Percentiles rank a stretch among this genome's conserved stretches.
These are phyloP conservation scores for Nannospalax galili DNA, from an alignment of 2,113 vertebrate genomes.

Conservation along the genomic window DNA sequence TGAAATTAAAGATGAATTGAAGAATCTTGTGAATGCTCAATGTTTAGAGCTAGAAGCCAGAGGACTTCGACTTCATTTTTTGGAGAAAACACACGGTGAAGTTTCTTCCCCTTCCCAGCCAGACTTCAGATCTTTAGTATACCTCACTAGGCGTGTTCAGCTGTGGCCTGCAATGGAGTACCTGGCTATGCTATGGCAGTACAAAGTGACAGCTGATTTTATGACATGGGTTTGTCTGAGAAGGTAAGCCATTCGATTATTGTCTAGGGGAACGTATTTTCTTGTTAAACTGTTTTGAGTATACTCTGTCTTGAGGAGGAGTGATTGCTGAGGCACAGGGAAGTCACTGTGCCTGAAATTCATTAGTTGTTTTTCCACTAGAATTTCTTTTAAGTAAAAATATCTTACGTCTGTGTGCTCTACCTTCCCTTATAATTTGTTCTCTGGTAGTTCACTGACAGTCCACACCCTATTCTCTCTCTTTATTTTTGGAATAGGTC, in stretches of 20 bases:
- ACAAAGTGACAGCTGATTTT: slow-evolving; percentile 90
- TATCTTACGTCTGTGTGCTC: not conserved
- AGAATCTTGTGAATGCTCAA: slow-evolving; percentile 87
- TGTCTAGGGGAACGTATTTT: not conserved
- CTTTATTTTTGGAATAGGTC: slow-evolving; percentile 84
- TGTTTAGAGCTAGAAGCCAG: slow-evolving; percentile 87
- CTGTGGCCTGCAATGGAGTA: slow-evolving; percentile 95
- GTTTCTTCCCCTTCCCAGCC: slow-evolving; percentile 51
- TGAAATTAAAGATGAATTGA: slow-evolving; percentile 86
- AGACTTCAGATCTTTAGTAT: slow-evolving; percentile 84
- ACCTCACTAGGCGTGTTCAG: slow-evolving; percentile 89
- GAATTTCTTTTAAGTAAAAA: not conserved
- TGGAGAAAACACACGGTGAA: slow-evolving; percentile 76
- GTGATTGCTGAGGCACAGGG: not conserved
- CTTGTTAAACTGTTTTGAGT: not conserved
- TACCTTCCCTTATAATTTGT: not conserved
- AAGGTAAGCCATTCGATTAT: slow-evolving; percentile 78
- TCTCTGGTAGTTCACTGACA: not conserved
- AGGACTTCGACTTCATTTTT: slow-evolving; percentile 83
- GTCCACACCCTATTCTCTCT: rapidly evolving
- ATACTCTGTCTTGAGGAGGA: not conserved
- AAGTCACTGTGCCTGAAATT: not conserved
- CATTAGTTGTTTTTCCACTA: not conserved
- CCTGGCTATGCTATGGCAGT: slow-evolving; percentile 92
- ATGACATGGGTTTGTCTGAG: slow-evolving; percentile 81